Base-by-base conservation (phyloP, 2,113 vertebrate genomes). In the Dromas ardeola region DNA sequence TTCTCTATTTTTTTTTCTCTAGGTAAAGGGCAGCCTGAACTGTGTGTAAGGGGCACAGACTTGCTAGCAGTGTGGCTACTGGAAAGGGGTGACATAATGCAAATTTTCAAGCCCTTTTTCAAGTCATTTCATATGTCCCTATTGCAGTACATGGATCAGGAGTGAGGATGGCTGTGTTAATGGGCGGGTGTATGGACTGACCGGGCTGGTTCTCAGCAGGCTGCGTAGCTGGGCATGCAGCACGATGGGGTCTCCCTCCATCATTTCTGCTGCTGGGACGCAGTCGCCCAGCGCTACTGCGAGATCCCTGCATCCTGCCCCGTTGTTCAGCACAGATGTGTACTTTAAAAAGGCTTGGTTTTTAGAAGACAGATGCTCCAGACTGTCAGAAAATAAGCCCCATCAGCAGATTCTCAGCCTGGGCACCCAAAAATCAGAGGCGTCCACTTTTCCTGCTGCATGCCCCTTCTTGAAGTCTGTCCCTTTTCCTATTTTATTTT, bases 241-340 rank as follows among this genome's bases (percentile, higher is more conserved):
- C 27, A 45, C 0, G 4, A 10, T 34, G 30, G 7, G 5, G 1
- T 34, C 19, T 86, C 43, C 49, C 45, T 53, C 18, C 3, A 2
- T 20, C 29, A 14, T 52, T 81, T 43, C 73, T 81, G 63, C 89
- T 85, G 49, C 53, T 65, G 81, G n/a, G 34, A 19, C 30, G 6
- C n/a, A 49, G 43, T 70, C 0, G 0, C 22, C 15, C 40, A 62
- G 40, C 0, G 3, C 29, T 81, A 15, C 9, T n/a, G 11, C 3
- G 3, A 25, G 50, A 43, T 59, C 36, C n/a, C 26, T 69, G 29
- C 62, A 32, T 40, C 1, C 7, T 38, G 72, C 5, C 32, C 38
- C 42, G 17, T 18, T 71, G 34, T 36, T 77, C 62, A 53, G 29
- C 49, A 69, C 18, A 50, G 29, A 13, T 32, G 5, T 9, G 23